Evolutionary conservation across 2,797 vertebrate genomes (phyloP), one percentile per base, ranked within the genome.

Genomic region (Tokudaia muenninki): DNA sequence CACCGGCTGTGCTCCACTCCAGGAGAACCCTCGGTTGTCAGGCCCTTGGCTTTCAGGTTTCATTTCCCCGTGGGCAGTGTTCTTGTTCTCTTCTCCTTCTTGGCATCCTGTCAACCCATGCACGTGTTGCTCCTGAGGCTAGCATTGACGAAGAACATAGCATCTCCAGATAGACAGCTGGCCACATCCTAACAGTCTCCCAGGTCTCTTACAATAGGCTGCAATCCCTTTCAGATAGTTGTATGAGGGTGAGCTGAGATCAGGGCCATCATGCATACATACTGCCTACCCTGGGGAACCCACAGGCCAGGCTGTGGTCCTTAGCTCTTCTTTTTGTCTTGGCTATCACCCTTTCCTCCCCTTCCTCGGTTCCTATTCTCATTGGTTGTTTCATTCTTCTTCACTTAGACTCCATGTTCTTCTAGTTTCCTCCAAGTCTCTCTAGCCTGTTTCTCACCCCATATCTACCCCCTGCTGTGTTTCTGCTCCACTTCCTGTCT

Each of bases 111-210:
- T 22, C 7, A 19, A 47, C 61, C 8, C 6, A 0, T 22, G 29
- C 59, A 3, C 70, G 22, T 26, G 50, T n/a, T 16, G 19, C 16
- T 31, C 9, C 52, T 4, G 8, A 29, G 16, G 34, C 63, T 17
- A 31, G 26, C 0, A 0, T 0, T 44, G 34, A 63, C 50, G 26
- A 70, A 57, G 82, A 63, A 47, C 22, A 19, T 1, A 21, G n/a
- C 41, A 19, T 77, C 57, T 50, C 29, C 72, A 14, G 37, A 21
- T 10, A 31, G 70, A 37, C 17, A 55, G 52, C 2, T 75, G 70
- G 52, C 14, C 67, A 26, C 4, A 37, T 57, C 67, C 50, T 41
- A 4, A 19, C 50, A 0, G 26, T 37, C 55, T 59, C 70, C 26
- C 26, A 8, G n/a, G 52, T n/a, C 67, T 75, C 26, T 75, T 44